Conservation (phyloP, 2,888 invertebrate genomes). For the Callimorpha dominula region DNA sequence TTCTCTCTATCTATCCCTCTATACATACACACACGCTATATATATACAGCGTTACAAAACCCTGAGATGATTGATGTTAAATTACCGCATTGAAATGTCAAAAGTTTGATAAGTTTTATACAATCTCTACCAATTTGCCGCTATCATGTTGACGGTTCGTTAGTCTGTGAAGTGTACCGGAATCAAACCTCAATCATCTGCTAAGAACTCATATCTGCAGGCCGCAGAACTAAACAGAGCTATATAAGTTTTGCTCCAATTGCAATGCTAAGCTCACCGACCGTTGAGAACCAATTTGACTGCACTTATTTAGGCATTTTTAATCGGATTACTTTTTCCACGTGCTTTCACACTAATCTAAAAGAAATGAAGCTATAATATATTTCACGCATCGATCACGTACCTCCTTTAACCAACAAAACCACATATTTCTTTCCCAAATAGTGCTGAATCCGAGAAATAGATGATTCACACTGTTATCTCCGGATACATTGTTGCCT, state of each 20-base stretch:
- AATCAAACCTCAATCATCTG: slow-evolving; percentile 75
- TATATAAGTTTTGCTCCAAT: slow-evolving; percentile 57
- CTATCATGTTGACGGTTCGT: slow-evolving; percentile 74
- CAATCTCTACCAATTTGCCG: slow-evolving; percentile 80
- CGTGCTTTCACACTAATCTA: slow-evolving; percentile 15
- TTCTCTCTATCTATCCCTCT: background rate
- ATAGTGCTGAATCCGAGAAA: slow-evolving; percentile 89
- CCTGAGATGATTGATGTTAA: slow-evolving; percentile 61
- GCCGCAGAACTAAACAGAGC: slow-evolving; percentile 49
- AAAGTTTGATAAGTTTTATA: slow-evolving; percentile 69
- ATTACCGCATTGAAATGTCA: slow-evolving; percentile 76
- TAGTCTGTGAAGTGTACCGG: slow-evolving; percentile 84
- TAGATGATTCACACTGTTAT: slow-evolving; percentile 80
- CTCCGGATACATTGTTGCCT: slow-evolving; percentile 67
- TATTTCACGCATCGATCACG: slow-evolving; percentile 38
- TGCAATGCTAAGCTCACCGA: slow-evolving; percentile 37
- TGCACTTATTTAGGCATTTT: slow-evolving; percentile 25
- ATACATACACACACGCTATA: background rate
- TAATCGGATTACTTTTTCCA: slow-evolving; percentile 28
- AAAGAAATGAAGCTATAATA: slow-evolving; percentile 14
- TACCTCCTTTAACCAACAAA: slow-evolving; percentile 88
- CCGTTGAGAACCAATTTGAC: slow-evolving; percentile 36
- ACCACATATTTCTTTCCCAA: slow-evolving; percentile 90
- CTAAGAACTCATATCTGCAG: slow-evolving; percentile 56
- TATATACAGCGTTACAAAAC: slow-evolving; percentile 56